Base-by-base conservation (phyloP, 1,140 invertebrate species). In the Drosophila nasuta region DNA sequence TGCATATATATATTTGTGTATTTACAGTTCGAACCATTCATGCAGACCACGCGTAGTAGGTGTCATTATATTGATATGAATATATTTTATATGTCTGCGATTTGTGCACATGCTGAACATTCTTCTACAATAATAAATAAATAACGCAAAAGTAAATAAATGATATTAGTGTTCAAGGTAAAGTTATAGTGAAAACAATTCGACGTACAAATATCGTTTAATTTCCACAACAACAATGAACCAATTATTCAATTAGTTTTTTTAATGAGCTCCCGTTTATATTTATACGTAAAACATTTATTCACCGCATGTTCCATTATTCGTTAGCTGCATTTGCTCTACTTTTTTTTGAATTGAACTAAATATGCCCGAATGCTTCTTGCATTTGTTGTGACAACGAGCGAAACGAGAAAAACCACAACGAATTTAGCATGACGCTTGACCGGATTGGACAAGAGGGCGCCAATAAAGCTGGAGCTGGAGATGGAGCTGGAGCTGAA, bases 381-480 rank as follows among this genome's bases (percentile, higher is more conserved):
- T 75, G 75, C 86, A 81, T 85, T 79, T 86, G 69, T 82, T 82
- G 28, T 17, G 49, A 60, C 43, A 74, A 71, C 82, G 81, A 82
- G 82, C 52, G 82, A 67, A 82, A 56, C 83, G 80, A 28, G 77
- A 88, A 78, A 88, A 88, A 80, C 83, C 83, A 56, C 83, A 87
- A 69, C 83, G 64, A 87, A 87, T 87, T 87, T 88, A 88, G 83
- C 83, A 83, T 80, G 77, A 80, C 52, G 85, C 83, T 83, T 83
- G 83, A 80, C 85, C 77, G 78, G 78, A 82, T 76, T 62, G 77
- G 57, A 45, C 46, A 43, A 15, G 41, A 17, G 15, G 49, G 54
- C 5, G 52, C n/a, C 35, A 0, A 2, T 5, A 2, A 11, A 2
- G 28, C 20, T 25, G 20, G 20, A 25, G 20, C 20, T 25, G 20